Conservation (phyloP, 2,888 invertebrate species). For the Anorthoa munda region DNA sequence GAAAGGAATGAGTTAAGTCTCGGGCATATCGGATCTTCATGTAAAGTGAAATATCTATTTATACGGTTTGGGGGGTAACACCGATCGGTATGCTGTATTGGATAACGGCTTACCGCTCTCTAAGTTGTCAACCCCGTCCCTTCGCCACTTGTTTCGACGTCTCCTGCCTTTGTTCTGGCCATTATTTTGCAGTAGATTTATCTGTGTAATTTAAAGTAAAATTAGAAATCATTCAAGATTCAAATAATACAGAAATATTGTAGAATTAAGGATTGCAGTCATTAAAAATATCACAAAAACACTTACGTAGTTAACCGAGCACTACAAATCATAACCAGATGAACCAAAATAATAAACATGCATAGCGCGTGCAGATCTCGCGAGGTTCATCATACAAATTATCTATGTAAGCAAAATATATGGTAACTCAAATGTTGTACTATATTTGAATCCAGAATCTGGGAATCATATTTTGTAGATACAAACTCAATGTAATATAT, state of each 20-base stretch:
- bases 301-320: conserved; percentile 10
- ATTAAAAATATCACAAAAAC: conserved; percentile 1
- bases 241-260: neutral
- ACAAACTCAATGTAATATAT: neutral
- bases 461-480: neutral
- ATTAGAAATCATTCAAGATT: conserved; percentile 6
- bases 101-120: neutral
- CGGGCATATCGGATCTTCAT: no score
- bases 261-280: neutral
- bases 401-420: neutral
- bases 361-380: neutral
- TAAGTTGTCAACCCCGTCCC: neutral
- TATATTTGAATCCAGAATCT: neutral
- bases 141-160: no score
- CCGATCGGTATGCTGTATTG: neutral
- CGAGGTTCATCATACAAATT: neutral
- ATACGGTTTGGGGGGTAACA: no score
- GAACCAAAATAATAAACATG: no score
- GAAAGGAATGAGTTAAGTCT: no score
- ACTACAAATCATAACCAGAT: neutral
- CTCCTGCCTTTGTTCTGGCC: no score
- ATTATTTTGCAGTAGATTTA: conserved; percentile 48
- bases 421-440: no score
- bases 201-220: conserved; percentile 30
- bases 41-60: no score